A percentile compares a stretch with the other conserved stretches of the same genome.
Evolutionary conservation across 2,113 vertebrate genomes (phyloP).

Genomic region (Connochaetes taurinus): DNA sequence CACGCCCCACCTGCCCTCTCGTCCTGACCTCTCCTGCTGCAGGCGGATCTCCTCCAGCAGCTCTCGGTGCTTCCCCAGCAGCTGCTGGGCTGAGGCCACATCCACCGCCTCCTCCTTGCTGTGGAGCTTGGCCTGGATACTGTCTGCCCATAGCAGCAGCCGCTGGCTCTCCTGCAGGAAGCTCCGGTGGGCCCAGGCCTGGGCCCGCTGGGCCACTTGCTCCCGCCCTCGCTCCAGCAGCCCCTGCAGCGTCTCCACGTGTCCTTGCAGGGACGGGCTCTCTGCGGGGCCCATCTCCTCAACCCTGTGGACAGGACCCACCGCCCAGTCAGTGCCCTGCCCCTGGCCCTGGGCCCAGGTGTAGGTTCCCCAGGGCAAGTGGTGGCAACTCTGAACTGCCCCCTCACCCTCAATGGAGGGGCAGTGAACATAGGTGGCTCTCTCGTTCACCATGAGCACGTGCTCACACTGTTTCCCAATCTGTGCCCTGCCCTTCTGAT

Average conservation of each 20-base stretch:
- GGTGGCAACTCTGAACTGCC: neutral
- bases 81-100: conserved; percentile 78
- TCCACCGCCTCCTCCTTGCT: conserved; percentile 80
- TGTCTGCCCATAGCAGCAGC: conserved; percentile 79
- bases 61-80: conserved; percentile 83
- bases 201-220: conserved; percentile 66
- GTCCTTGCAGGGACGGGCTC: conserved; percentile 81
- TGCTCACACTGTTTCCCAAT: neutral
- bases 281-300: conserved; percentile 84
- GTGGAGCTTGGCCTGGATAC: conserved; percentile 77
- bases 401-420: neutral
- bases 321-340: neutral
- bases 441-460: neutral
- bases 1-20: accelerated
- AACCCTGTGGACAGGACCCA: conserved; percentile 75
- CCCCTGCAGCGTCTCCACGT: conserved; percentile 82
- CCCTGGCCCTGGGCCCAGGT: neutral
- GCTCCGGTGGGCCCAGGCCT: conserved; percentile 71
- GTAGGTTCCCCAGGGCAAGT: neutral
- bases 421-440: neutral
- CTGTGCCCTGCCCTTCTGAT: neutral
- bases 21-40: conserved; percentile 82
- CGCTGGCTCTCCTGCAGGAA: conserved; percentile 83
- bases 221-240: conserved; percentile 79
- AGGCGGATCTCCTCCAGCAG: conserved; percentile 83